phyloP scores from a whole-genome alignment of 2,113 vertebrate species.

The Muscicapa adusta region DNA sequence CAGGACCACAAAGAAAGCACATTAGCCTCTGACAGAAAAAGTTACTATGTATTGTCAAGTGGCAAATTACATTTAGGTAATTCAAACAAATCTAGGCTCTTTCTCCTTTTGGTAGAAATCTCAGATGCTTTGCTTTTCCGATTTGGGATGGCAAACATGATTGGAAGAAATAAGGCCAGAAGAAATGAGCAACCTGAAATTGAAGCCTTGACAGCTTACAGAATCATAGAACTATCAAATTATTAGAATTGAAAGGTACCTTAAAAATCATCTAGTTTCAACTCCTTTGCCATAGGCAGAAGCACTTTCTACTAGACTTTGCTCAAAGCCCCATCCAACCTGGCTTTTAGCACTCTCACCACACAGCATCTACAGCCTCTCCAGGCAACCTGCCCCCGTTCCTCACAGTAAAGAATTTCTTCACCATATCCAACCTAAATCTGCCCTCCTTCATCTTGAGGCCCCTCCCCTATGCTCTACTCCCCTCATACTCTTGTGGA shows the following conservation, averaged over 20 bases:
- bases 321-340: background rate
- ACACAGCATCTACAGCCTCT: background rate
- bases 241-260: too few relatives aligned
- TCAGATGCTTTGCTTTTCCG: background rate
- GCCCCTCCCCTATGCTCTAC: background rate
- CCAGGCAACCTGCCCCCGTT: fast-evolving
- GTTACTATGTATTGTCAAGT: background rate
- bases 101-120: background rate
- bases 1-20: background rate
- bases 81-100: background rate
- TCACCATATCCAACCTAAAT: too few relatives aligned
- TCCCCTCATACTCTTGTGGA: too few relatives aligned
- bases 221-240: background rate
- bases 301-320: background rate
- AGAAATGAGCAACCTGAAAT: background rate
- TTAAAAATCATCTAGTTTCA: background rate
- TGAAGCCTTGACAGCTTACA: background rate
- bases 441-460: background rate
- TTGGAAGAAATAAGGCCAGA: background rate
- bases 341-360: background rate
- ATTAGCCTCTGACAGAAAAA: background rate
- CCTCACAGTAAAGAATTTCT: background rate
- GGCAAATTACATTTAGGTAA: background rate
- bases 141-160: background rate
- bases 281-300: background rate